These are phyloP conservation scores for Brienomyrus longianalis DNA, from an alignment of 2,113 vertebrate species.

Conservation along the genomic window DNA sequence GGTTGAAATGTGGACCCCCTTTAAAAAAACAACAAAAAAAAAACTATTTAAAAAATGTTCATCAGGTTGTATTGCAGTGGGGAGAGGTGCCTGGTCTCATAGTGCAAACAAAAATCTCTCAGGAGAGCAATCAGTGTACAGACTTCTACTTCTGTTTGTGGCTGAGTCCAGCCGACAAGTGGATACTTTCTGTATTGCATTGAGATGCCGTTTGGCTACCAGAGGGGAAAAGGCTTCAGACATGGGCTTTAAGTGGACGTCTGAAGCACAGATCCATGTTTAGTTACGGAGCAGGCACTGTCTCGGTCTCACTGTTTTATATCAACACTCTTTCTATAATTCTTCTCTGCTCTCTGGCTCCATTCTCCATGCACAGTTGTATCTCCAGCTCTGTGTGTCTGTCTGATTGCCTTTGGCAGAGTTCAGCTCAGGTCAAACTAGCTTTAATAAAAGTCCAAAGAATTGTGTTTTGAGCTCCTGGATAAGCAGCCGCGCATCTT, in stretches of 20 bases:
- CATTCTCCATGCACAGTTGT: not conserved
- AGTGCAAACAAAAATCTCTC: not conserved
- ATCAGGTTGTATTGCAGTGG: not conserved
- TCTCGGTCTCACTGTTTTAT: not conserved
- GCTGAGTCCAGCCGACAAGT: not conserved
- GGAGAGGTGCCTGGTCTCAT: not conserved
- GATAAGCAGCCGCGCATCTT: slow-evolving; percentile 8
- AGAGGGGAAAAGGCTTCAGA: not conserved
- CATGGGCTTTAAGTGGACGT: not conserved
- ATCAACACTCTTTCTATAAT: not conserved
- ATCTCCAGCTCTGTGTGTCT: not conserved
- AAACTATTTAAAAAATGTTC: not conserved
- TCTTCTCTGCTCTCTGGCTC: not conserved
- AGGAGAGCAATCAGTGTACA: not conserved
- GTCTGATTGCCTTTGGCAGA: not conserved
- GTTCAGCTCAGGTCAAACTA: not conserved
- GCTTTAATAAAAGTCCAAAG: slow-evolving; percentile 10
- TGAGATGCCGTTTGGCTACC: not conserved
- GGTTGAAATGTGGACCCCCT: not conserved
- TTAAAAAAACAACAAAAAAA: not conserved
- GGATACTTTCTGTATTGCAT: not conserved
- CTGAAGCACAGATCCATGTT: not conserved
- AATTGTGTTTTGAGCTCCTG: slow-evolving; percentile 16
- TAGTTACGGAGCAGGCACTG: not conserved
- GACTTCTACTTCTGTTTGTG: not conserved